Percentiles rank a stretch among this genome's conserved stretches.
Conservation (phyloP, 37 sponge, comb jelly and placozoan species). For the Geodia barretti region DNA sequence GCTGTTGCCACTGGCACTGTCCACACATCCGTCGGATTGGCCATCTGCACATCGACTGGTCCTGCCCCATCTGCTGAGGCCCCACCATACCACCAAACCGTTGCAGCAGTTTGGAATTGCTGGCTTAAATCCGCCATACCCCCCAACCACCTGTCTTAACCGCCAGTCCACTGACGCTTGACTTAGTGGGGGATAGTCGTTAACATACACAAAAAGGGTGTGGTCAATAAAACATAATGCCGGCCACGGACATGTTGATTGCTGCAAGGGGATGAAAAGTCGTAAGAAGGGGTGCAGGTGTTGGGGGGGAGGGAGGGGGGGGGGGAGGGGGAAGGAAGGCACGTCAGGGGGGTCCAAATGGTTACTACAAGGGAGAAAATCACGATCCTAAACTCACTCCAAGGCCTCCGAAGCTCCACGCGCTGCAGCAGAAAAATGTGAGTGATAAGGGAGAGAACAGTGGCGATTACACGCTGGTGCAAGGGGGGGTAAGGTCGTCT, state of each 20-base stretch:
- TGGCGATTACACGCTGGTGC: too few species aligned
- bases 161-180: not conserved
- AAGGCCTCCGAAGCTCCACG: too few species aligned
- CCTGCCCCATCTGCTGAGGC: not conserved
- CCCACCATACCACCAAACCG: constrained; percentile 6
- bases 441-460: too few species aligned
- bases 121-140: not conserved
- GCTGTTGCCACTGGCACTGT: not conserved
- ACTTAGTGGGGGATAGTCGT: not conserved
- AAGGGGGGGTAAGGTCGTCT: too few species aligned
- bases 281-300: too few species aligned
- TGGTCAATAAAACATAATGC: too few species aligned
- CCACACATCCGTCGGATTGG: not conserved
- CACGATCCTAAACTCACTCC: too few species aligned
- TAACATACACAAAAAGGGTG: constrained; percentile 11
- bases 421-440: too few species aligned
- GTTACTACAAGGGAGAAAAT: too few species aligned
- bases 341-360: too few species aligned
- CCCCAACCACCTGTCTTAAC: constrained; percentile 5
- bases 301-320: not conserved
- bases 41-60: not conserved
- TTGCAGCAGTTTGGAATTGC: constrained; percentile 14
- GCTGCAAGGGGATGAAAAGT: too few species aligned
- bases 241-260: not conserved
- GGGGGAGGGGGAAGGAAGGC: constrained; percentile 12